Conservation (phyloP, 2,888 invertebrate genomes). For the Tridacna gigas region DNA sequence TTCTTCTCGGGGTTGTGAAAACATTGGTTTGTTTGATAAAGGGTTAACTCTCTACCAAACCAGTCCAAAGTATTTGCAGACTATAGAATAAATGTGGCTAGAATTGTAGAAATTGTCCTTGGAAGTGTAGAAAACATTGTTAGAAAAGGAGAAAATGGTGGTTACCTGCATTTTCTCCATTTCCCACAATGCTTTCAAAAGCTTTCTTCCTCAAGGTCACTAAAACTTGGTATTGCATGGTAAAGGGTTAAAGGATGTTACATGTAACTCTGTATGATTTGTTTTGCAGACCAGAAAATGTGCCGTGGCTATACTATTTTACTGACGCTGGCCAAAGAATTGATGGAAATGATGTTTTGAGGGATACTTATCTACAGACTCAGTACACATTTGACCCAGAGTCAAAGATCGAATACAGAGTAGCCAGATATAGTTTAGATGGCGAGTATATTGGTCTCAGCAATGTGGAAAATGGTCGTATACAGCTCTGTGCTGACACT, state of each 20-base stretch:
- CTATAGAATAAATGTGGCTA: no score
- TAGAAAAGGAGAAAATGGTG: background rate
- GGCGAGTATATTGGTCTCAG: conserved; percentile 83
- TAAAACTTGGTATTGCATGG: no score
- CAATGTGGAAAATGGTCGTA: conserved; percentile 75
- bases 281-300: conserved; percentile 69
- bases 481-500: conserved; percentile 84
- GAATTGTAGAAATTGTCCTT: background rate
- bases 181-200: background rate
- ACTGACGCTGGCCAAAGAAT: conserved; percentile 21
- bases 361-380: conserved; percentile 69
- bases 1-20: no score
- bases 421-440: conserved; percentile 80
- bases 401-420: conserved; percentile 77
- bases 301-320: conserved; percentile 79
- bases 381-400: conserved; percentile 76
- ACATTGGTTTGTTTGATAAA: no score
- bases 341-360: conserved; percentile 68
- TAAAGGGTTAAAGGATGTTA: no score
- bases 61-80: no score
- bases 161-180: background rate
- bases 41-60: no score
- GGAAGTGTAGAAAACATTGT: background rate
- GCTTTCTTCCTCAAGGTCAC: background rate
- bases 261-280: background rate